A percentile compares a stretch with the other conserved stretches of the same genome.
Evolutionary conservation across 64 coral and sea anemone genomes (phyloP).

Genomic region (Hydrozoanthus tunicans): DNA sequence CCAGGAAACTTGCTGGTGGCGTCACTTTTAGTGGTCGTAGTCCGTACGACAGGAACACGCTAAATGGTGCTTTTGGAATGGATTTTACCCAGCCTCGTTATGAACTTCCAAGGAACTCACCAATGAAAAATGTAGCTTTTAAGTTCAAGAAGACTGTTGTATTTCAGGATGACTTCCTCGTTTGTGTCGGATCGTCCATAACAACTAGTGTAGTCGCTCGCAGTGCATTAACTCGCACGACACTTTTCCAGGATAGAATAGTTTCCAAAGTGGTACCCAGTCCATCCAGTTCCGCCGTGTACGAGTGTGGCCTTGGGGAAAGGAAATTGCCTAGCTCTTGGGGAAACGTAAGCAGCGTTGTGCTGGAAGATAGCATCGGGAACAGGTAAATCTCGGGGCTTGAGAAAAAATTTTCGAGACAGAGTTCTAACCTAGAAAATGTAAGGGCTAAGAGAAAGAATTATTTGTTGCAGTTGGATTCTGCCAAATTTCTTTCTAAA

Average conservation of each 20-base stretch:
- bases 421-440: background rate
- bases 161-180: background rate
- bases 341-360: background rate
- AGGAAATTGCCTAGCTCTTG: background rate
- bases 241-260: background rate
- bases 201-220: background rate
- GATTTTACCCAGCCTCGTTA: constrained; percentile 18
- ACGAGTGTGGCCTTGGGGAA: background rate
- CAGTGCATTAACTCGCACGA: background rate
- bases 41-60: background rate
- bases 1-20: constrained; percentile 12
- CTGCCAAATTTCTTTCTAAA: too few relatives aligned
- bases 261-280: background rate
- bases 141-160: constrained; percentile 2
- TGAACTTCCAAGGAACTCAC: background rate
- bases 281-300: background rate
- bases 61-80: constrained; percentile 25
- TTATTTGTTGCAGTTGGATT: too few relatives aligned
- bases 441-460: background rate
- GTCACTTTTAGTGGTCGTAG: background rate
- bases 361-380: background rate
- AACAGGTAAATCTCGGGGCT: background rate
- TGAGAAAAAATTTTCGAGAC: background rate
- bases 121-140: background rate
- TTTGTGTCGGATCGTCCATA: background rate